Evolutionary conservation across 2,888 invertebrate species (phyloP), one percentile per base, ranked within the genome.

Genomic region (Meteorus cinctellus): DNA sequence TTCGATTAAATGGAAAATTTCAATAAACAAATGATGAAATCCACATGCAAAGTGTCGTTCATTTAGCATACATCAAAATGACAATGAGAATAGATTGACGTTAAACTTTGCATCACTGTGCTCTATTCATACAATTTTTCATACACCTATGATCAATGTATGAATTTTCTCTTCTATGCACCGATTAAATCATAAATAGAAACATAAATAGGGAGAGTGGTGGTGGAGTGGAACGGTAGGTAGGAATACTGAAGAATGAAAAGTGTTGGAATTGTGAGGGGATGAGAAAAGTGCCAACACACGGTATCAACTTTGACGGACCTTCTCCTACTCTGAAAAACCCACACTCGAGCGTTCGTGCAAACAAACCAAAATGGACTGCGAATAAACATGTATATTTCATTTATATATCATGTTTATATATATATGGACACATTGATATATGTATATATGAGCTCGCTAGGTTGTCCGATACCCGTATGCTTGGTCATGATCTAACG

Each of bases 291-390:
- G 74, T 77, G 75, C 79, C 82, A 82, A 80, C 83, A 55, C 19
- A 82, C 84, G 83, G 82, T 84, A 85, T 86, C 84, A 83, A 83
- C 80, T 51, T 86, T 85, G 85, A 86, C 87, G 85, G 86, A 86
- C 86, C 79, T 78, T 82, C 84, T 83, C 60, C 62, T 31, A 45
- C 69, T 68, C 55, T 63, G 63, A 19, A 67, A 66, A 66, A 36
- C 60, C 60, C 14, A 60, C 27, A 63, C 63, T 66, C 59, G 65
- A 19, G 31, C 85, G 85, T 84, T 84, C 83, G 85, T 83, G 87
- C 87, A 89, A 89, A 89, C 88, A 89, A 85, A 86, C 88, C 85
- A 88, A 88, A 89, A 89, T 89, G 89, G 89, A 89, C 89, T 87
- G 87, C 86, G 88, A 87, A 89, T 88, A 89, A 88, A 89, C 55